Base-by-base conservation (phyloP, 2,797 vertebrate genomes). In the Columba guinea region DNA sequence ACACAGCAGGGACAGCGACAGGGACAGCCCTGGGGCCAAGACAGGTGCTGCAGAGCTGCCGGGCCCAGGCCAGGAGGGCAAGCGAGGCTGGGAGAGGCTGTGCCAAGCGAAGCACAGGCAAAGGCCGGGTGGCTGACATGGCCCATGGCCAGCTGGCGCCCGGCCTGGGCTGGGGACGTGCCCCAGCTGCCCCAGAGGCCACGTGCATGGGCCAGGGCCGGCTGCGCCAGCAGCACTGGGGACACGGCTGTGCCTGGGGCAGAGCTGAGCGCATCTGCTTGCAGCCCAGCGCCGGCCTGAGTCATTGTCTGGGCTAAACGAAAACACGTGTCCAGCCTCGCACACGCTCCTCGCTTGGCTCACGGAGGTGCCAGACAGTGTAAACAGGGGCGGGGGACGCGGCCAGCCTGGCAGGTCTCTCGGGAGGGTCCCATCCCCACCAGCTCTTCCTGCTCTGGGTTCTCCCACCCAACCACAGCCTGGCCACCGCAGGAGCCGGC, bases 271-370 rank as follows among this genome's bases (percentile, higher is more conserved):
- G 4, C 2, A 7, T 53, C 84, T 3, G 9, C 82, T 35, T 14
- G 5, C 77, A 69, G 96, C 70, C 75, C 96, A 85, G 92, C 49
- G 28, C 63, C n/a, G 37, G 55, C 39, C 79, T 97, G 96, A 98
- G 96, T 96, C 97, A 97, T 62, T 27, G 94, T 68, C 88, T 92
- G 58, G 87, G 56, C 71, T 97, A 95, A 98, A 91, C 30, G 86
- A 86, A 97, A 97, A 97, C 98, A 97, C 75, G 88, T 97, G 97
- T 96, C 87, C 89, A 8, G 59, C 92, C 21, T 18, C 24, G 8
- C 13, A 26, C 2, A 0, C 23, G 1, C 34, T 75, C 32, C 73
- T 80, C 90, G 28, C 39, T 68, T 64, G 8, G 46, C 81, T 67
- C 69, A 11, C 5, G 7, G 87, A 92, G 94, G 48, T 95, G 93